Base-by-base conservation (phyloP, 2,797 vertebrate species). In the Phrynocephalus forsythii region DNA sequence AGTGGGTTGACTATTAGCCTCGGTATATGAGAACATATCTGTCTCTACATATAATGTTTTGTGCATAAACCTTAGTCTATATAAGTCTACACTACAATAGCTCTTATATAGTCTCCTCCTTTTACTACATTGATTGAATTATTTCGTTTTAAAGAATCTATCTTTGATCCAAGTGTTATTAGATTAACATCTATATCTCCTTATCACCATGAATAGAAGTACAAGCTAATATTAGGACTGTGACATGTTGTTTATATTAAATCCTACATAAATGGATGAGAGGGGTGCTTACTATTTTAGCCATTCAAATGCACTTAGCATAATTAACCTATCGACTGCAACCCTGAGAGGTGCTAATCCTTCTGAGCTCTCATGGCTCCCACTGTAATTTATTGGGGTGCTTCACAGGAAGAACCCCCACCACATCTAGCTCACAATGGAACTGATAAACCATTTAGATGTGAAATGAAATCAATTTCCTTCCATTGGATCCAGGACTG, bases 241-340 rank as follows among this genome's bases (percentile, higher is more conserved):
- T 69, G n/a, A 68, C 26, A 86, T 76, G 67, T 56, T 26, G 7
- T 82, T 91, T n/a, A 79, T 87, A 90, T 87, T 87, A 72, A 92
- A 86, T 71, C 63, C 71, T 66, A 81, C 85, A 79, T 90, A 93
- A 84, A 20, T 86, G 60, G 81, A 24, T 90, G 89, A 77, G 24
- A 86, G 79, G 83, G 82, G n/a, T 83, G 30, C 78, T 88, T 91
- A 44, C 26, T 44, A 44, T 33, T 82, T 75, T 84, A 89, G 87
- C 68, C 1, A 48, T 91, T 93, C 80, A 90, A 94, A 90, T 84
- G 88, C 76, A 88, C 87, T 80, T n/a, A 75, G 2, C 85, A 84
- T 88, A 16, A 79, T 63, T 88, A 8, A 83, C 56, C 79, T 75
- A 68, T 66, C 63, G 84, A 60, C 50, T 86, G 15, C 72, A 86